phyloP scores from a whole-genome alignment of 1,140 invertebrate genomes.

The Dendroctonus valens region DNA sequence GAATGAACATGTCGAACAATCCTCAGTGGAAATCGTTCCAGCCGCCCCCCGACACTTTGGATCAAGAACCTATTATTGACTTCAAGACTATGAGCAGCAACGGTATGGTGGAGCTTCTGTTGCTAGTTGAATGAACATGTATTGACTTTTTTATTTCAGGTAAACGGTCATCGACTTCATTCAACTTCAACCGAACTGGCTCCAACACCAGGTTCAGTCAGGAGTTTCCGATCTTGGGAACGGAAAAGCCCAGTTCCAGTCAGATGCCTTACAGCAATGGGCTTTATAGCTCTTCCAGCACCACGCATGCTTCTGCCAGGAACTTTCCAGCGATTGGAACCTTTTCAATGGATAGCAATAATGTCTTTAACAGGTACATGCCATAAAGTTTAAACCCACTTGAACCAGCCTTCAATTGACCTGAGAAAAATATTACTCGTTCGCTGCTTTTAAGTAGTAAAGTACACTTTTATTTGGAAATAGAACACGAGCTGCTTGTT shows the following conservation, averaged over 20 bases:
- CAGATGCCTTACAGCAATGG: slow-evolving; percentile 41
- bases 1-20: slow-evolving; percentile 71
- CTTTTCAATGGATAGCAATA: slow-evolving; percentile 53
- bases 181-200: slow-evolving; percentile 47
- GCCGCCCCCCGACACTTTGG: slow-evolving; percentile 74
- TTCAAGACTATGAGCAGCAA: slow-evolving; percentile 64
- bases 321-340: slow-evolving; percentile 57
- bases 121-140: background rate
- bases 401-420: too few relatives aligned
- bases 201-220: slow-evolving; percentile 47
- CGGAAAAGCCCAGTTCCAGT: slow-evolving; percentile 41
- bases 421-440: too few relatives aligned
- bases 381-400: too few relatives aligned
- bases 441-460: too few relatives aligned
- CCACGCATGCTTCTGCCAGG: slow-evolving; percentile 52
- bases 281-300: slow-evolving; percentile 46
- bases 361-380: slow-evolving; percentile 39
- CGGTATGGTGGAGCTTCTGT: slow-evolving; percentile 44
- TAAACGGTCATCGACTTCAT: slow-evolving; percentile 51
- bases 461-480: too few relatives aligned
- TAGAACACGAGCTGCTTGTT: too few relatives aligned
- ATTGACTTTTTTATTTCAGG: slow-evolving; percentile 32
- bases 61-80: slow-evolving; percentile 72
- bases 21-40: slow-evolving; percentile 91
- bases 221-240: slow-evolving; percentile 47